Evolutionary conservation across 2,797 vertebrate genomes (phyloP), one percentile per base, ranked within the genome.

Genomic region (Chanos chanos): DNA sequence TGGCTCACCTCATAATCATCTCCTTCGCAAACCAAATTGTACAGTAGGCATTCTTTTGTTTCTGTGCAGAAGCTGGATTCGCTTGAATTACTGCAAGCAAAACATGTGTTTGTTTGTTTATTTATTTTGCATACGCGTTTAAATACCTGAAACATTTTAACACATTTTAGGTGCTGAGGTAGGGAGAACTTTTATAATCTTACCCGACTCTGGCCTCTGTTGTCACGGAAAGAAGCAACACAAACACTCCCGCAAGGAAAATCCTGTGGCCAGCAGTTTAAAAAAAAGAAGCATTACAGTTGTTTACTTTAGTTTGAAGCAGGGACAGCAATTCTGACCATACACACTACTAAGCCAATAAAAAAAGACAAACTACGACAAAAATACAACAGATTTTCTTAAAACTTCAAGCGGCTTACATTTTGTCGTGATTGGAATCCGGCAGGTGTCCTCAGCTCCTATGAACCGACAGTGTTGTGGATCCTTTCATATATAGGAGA

Each of bases 191-290:
- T 15, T 27, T 19, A 1, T 37, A 31, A 27, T 34, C 80, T 77
- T 77, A 90, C 89, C 88, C 88, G 56, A 89, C 39, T 71, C 45
- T 70, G 59, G 83, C 87, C 19, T 89, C 83, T 22, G 75, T 74
- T 56, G 80, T 80, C 8, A 86, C 25, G 34, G 74, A 43, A 59
- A 88, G 59, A 65, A 88, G 61, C 51, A 85, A 63, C 21, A 79
- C 77, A 43, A 80, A 22, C n/a, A 85, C 45, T 25, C 61, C 85
- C 64, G 77, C 39, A 48, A 85, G 25, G 59, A 8, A 77, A 45
- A 82, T 73, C 89, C 89, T 91, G 71, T 40, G 61, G 52, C 12
- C 57, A 48, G 66, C 4, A 12, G 12, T 16, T 8, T 71, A 15
- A 4, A 30, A 10, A 18, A 10, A 31, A 3, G 5, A 8, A 13